phyloP scores from a whole-genome alignment of 2,797 vertebrate genomes.

The Triplophysa yarkandensis region DNA sequence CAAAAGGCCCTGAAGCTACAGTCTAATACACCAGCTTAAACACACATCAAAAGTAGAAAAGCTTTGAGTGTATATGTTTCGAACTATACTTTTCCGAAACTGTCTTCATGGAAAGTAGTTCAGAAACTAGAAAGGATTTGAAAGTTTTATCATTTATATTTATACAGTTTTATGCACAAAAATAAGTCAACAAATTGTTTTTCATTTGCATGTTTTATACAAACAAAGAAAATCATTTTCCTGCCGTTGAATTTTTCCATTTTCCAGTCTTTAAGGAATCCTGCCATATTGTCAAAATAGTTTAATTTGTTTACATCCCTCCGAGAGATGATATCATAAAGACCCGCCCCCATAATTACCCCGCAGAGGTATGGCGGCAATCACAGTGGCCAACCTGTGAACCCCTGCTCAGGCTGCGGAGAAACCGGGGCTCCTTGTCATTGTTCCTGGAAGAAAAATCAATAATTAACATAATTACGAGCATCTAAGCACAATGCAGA shows the following conservation, averaged over 20 bases:
- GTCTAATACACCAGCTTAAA: neutral
- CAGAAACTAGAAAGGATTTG: too few species aligned
- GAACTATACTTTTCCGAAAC: neutral
- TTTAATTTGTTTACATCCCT: conserved; percentile 34
- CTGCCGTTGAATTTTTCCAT: neutral
- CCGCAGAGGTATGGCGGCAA: conserved; percentile 32
- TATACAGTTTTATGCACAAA: too few species aligned
- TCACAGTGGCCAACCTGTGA: conserved; percentile 59
- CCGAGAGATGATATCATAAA: conserved; percentile 60
- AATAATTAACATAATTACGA: conserved; percentile 95
- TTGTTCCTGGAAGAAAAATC: conserved; percentile 75
- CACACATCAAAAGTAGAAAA: neutral
- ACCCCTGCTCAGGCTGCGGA: conserved; percentile 59
- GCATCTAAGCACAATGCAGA: conserved; percentile 91
- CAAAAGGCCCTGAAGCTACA: neutral
- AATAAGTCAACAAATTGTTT: neutral
- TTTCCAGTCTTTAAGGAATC: conserved; percentile 20
- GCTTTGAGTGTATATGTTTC: neutral
- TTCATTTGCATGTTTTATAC: neutral
- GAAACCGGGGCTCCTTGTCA: conserved; percentile 74
- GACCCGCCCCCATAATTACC: conserved; percentile 68
- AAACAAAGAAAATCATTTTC: too few species aligned
- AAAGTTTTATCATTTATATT: too few species aligned
- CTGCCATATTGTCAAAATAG: conserved; percentile 38
- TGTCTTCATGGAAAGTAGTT: neutral